Evolutionary conservation across 2,888 invertebrate species (phyloP).

Genomic region (Pachydiplax longipennis): DNA sequence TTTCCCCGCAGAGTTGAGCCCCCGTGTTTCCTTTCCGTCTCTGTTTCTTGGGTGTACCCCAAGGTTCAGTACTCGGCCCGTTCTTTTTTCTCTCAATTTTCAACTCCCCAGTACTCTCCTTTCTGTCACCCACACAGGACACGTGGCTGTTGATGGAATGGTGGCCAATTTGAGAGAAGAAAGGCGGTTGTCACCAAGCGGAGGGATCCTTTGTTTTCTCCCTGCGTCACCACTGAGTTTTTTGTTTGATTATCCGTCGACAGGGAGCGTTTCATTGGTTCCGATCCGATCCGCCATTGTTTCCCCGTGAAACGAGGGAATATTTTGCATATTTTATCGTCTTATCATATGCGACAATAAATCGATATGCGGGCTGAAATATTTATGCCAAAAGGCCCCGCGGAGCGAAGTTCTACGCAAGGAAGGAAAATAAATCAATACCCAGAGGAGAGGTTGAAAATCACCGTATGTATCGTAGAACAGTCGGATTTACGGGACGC

Average conservation of each 20-base stretch:
- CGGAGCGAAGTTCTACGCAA: neutral
- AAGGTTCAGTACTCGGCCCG: too few relatives aligned
- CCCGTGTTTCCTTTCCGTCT: too few relatives aligned
- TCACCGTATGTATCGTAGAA: neutral
- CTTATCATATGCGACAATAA: slow-evolving; percentile 1
- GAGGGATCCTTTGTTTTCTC: neutral
- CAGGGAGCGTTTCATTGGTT: neutral
- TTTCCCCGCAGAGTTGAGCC: neutral
- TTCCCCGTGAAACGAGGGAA: neutral
- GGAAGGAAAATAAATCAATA: neutral
- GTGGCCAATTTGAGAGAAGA: neutral
- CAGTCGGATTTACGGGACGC: neutral
- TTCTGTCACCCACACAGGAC: neutral
- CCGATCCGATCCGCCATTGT: neutral
- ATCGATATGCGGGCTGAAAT: neutral
- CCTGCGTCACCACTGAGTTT: neutral
- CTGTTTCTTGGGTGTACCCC: too few relatives aligned
- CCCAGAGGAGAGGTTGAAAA: neutral
- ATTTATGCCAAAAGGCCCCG: neutral
- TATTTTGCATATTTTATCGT: neutral
- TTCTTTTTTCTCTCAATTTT: neutral
- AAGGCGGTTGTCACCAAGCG: neutral
- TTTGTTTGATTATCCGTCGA: neutral
- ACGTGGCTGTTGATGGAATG: neutral
- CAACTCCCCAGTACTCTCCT: neutral